These are phyloP conservation scores for Melanotus villosus DNA, from an alignment of 2,888 invertebrate species.

Conservation along the genomic window DNA sequence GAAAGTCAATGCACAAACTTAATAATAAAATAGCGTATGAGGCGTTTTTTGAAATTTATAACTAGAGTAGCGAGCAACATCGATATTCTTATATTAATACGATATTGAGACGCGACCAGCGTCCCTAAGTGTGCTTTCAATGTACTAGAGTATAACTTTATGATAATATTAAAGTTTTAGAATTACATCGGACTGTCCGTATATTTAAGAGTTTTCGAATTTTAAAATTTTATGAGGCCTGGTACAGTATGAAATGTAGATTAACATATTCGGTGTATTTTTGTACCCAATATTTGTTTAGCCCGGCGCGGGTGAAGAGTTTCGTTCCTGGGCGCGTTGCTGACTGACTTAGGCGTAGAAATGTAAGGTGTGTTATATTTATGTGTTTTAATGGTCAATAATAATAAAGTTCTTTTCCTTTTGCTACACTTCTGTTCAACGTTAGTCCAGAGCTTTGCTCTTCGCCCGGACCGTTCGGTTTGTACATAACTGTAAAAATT, in stretches of 20 bases:
- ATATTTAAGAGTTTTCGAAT: slow-evolving; percentile 69
- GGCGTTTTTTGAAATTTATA: slow-evolving; percentile 63
- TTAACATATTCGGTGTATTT: slow-evolving; percentile 68
- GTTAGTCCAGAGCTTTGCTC: slow-evolving; percentile 43
- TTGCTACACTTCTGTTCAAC: slow-evolving; percentile 51
- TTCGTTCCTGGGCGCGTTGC: slow-evolving; percentile 57
- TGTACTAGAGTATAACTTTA: slow-evolving; percentile 65
- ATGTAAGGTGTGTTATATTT: slow-evolving; percentile 61
- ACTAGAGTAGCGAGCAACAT: slow-evolving; percentile 66
- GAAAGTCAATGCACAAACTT: slow-evolving; percentile 67
- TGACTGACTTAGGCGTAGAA: slow-evolving; percentile 64
- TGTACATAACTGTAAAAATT: slow-evolving; percentile 67
- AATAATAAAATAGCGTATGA: slow-evolving; percentile 58
- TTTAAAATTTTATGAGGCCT: slow-evolving; percentile 69
- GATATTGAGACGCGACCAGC: slow-evolving; percentile 61
- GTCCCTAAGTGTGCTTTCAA: slow-evolving; percentile 68
- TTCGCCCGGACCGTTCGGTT: slow-evolving; percentile 54
- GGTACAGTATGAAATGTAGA: slow-evolving; percentile 67
- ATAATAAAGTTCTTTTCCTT: slow-evolving; percentile 53
- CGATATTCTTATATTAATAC: slow-evolving; percentile 66
- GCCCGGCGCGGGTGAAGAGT: slow-evolving; percentile 61
- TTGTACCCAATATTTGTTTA: slow-evolving; percentile 68
- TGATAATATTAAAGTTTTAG: slow-evolving; percentile 66
- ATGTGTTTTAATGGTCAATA: slow-evolving; percentile 58
- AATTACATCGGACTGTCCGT: slow-evolving; percentile 67